Evolutionary conservation across 2,888 invertebrate species (phyloP).

Genomic region (Andricus quercusramuli): DNA sequence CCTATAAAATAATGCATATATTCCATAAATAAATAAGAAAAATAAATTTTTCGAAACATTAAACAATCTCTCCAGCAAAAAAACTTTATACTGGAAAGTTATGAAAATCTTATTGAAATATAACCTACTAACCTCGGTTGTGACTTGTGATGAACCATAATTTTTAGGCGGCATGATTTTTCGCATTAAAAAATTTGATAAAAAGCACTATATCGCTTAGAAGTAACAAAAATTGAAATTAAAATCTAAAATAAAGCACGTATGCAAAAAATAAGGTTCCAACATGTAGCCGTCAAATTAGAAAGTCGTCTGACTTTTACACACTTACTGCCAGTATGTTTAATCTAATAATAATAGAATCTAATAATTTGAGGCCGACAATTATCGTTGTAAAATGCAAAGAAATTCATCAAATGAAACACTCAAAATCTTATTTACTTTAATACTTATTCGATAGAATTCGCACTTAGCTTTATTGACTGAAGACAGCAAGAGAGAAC

Average conservation of each 20-base stretch:
- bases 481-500: background rate
- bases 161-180: constrained; percentile 1
- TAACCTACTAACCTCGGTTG: constrained; percentile 12
- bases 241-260: too few species aligned
- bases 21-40: too few species aligned
- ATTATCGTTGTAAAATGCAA: background rate
- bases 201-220: background rate
- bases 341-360: background rate
- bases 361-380: background rate
- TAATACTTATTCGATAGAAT: background rate
- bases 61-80: too few species aligned
- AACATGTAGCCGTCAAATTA: too few species aligned
- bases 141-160: constrained; percentile 11
- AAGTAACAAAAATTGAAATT: background rate
- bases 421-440: background rate
- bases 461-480: background rate
- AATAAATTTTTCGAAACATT: too few species aligned
- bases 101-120: background rate
- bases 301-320: background rate
- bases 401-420: background rate
- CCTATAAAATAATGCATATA: too few species aligned
- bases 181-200: background rate
- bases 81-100: too few species aligned
- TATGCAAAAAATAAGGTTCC: too few species aligned
- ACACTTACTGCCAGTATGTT: background rate